A percentile compares a stretch with the other conserved stretches of the same genome.
Evolutionary conservation across 2,888 invertebrate genomes (phyloP).

Genomic region (Perizoma affinitatum): DNA sequence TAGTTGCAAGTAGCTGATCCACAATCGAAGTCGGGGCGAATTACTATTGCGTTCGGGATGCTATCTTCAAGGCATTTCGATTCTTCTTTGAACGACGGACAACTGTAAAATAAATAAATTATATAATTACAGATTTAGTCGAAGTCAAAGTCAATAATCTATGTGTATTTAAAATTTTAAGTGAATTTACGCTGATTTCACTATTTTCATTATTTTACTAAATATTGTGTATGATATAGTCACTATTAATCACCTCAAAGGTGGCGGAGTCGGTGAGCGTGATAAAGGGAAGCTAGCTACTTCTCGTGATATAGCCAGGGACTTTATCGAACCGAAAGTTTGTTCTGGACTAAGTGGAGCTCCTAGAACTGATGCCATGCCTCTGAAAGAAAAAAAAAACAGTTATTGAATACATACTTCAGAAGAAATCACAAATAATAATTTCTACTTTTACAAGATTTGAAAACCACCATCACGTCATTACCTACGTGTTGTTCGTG

Average conservation of each 20-base stretch:
- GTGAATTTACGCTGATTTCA: no score
- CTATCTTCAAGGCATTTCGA: constrained; percentile 62
- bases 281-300: constrained; percentile 91
- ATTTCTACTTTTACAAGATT: no score
- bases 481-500: no score
- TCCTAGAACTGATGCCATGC: constrained; percentile 86
- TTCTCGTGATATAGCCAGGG: constrained; percentile 88
- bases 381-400: constrained; percentile 74
- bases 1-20: constrained; percentile 75
- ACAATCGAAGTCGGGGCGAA: constrained; percentile 73
- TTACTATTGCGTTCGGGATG: constrained; percentile 69
- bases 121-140: neutral
- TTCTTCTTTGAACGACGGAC: constrained; percentile 76
- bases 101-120: constrained; percentile 54
- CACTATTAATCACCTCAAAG: constrained; percentile 67
- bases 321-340: constrained; percentile 89
- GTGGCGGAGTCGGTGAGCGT: constrained; percentile 89
- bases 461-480: no score
- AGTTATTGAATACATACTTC: neutral
- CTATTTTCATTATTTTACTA: no score
- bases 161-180: no score
- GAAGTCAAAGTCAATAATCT: no score
- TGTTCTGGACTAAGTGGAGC: constrained; percentile 89
- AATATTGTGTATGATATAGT: neutral
- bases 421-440: no score